Conservation (phyloP, 1,140 invertebrate species). For the Lordiphosa stackelbergi region DNA sequence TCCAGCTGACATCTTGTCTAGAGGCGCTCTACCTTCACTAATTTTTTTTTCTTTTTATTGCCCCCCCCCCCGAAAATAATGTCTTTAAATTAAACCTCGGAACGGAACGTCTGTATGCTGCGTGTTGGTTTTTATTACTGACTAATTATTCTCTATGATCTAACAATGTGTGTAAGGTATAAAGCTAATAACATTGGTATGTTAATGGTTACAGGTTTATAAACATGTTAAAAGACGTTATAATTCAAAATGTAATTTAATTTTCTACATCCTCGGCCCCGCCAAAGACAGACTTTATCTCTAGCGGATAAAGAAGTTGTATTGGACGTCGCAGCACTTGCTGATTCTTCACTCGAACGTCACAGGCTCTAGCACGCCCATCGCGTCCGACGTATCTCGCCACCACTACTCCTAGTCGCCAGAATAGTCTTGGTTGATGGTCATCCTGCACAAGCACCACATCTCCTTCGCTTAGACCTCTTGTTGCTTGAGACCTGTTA, state of each 20-base stretch:
- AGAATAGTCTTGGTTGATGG: neutral
- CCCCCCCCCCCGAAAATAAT: too few species aligned
- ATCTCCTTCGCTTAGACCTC: conserved; percentile 1
- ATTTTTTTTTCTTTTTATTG: too few species aligned
- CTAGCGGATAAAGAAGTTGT: neutral
- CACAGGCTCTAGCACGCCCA: neutral
- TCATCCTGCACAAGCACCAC: conserved; percentile 1
- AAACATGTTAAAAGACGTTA: neutral
- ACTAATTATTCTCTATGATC: too few species aligned
- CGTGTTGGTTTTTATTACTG: too few species aligned
- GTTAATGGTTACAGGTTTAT: too few species aligned
- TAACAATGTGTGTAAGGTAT: too few species aligned
- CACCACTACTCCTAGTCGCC: neutral
- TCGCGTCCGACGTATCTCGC: neutral
- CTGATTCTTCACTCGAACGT: neutral
- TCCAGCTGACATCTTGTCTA: too few species aligned
- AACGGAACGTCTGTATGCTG: too few species aligned
- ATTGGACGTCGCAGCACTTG: neutral
- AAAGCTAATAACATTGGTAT: too few species aligned
- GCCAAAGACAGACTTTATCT: conserved; percentile 1
- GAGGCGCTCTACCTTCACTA: too few species aligned
- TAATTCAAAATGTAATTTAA: neutral
- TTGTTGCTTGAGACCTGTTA: neutral
- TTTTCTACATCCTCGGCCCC: conserved; percentile 1
- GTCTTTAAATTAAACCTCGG: too few species aligned